These are phyloP conservation scores for Andrena hattorfiana DNA, from an alignment of 2,888 invertebrate genomes.

Conservation along the genomic window DNA sequence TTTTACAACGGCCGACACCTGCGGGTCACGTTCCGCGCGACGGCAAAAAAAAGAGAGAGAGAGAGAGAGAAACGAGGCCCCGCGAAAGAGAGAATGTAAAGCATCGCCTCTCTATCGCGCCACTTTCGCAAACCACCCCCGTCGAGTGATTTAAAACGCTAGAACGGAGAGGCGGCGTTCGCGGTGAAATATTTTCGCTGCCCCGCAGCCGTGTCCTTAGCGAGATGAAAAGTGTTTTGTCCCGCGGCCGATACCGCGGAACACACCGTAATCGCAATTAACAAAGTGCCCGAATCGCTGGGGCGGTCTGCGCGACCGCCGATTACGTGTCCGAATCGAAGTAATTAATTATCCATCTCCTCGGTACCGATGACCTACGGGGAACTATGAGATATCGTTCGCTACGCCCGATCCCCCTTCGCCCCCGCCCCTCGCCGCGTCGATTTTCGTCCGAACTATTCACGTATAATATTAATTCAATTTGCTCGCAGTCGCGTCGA, in stretches of 20 bases:
- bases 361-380: constrained; percentile 18
- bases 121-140: constrained; percentile 17
- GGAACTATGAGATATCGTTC: constrained; percentile 35
- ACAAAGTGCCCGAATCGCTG: constrained; percentile 46
- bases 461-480: constrained; percentile 62
- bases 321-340: constrained; percentile 60
- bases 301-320: constrained; percentile 33
- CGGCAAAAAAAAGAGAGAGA: background rate
- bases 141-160: constrained; percentile 24
- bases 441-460: background rate
- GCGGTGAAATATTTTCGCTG: constrained; percentile 5
- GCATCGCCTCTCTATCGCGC: constrained; percentile 21
- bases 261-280: constrained; percentile 60
- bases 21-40: constrained; percentile 41
- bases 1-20: constrained; percentile 57
- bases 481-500: constrained; percentile 32
- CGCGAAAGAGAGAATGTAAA: constrained; percentile 29
- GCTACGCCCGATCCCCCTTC: background rate
- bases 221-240: constrained; percentile 13
- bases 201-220: background rate
- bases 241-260: constrained; percentile 23
- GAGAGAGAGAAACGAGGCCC: constrained; percentile 27
- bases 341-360: constrained; percentile 66
- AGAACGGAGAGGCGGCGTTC: background rate
- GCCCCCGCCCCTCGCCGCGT: background rate